phyloP scores from a whole-genome alignment of 2,888 invertebrate genomes.

The Melieria omissa region DNA sequence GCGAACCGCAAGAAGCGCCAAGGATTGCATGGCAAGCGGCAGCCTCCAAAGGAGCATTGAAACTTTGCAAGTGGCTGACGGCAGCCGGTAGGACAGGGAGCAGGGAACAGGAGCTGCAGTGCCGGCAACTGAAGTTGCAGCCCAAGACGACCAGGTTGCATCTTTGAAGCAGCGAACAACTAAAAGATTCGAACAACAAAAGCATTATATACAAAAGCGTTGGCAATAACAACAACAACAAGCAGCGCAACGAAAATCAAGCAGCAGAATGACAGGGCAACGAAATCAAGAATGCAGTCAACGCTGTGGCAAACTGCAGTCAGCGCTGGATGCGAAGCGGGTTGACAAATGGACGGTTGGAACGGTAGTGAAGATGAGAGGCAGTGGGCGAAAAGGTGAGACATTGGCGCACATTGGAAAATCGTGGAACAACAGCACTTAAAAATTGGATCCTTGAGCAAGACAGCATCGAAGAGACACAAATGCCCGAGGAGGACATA shows the following conservation, averaged over 20 bases:
- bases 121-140: constrained; percentile 1
- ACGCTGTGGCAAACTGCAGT: not conserved
- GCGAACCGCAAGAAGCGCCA: not conserved
- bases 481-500: too few relatives aligned
- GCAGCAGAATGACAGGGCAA: not conserved
- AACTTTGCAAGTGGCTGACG: not conserved
- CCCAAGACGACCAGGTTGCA: constrained; percentile 6
- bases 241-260: not conserved
- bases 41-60: constrained; percentile 6
- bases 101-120: not conserved
- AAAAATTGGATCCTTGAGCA: too few relatives aligned
- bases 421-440: not conserved
- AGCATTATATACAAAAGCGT: not conserved
- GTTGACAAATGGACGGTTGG: not conserved
- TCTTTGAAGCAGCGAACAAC: not conserved
- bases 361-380: not conserved
- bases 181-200: not conserved
- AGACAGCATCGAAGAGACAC: too few relatives aligned
- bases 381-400: not conserved
- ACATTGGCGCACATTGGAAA: not conserved
- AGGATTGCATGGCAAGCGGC: constrained; percentile 13
- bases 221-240: not conserved
- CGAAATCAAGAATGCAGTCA: not conserved
- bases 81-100: constrained; percentile 5
- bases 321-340: too few relatives aligned